Evolutionary conservation across 2,113 vertebrate genomes (phyloP).

Genomic region (Coptodon rendalli): DNA sequence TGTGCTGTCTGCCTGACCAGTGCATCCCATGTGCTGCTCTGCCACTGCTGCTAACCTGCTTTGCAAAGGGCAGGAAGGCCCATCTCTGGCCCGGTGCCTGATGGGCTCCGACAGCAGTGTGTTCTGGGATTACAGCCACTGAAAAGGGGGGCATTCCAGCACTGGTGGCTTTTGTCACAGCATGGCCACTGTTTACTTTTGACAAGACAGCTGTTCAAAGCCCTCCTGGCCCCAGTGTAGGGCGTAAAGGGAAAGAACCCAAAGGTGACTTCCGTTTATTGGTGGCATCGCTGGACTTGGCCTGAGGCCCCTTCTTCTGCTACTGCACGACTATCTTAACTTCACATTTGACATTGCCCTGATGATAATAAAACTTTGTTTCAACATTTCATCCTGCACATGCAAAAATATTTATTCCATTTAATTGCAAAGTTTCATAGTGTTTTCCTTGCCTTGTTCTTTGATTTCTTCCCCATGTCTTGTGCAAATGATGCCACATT

Average conservation of each 20-base stretch:
- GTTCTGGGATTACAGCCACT: constrained; percentile 52
- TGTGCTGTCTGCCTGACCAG: constrained; percentile 49
- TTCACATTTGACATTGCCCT: not conserved
- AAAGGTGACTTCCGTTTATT: constrained; percentile 53
- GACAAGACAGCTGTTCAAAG: constrained; percentile 70
- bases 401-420: not conserved
- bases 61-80: constrained; percentile 63
- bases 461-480: not conserved
- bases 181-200: constrained; percentile 65
- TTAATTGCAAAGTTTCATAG: not conserved
- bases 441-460: not conserved
- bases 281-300: not conserved
- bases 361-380: not conserved
- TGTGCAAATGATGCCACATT: not conserved
- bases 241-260: constrained; percentile 37
- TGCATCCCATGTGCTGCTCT: constrained; percentile 21
- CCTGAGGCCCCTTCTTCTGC: not conserved
- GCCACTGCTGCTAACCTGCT: constrained; percentile 44
- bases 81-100: constrained; percentile 54
- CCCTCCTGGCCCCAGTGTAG: constrained; percentile 18
- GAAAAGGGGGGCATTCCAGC: constrained; percentile 72
- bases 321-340: not conserved
- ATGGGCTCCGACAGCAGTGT: constrained; percentile 66
- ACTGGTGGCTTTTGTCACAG: constrained; percentile 57
- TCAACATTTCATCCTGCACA: not conserved